These are phyloP conservation scores for Drosophila pseudoananassae DNA, from an alignment of 1,140 invertebrate species.

Conservation along the genomic window DNA sequence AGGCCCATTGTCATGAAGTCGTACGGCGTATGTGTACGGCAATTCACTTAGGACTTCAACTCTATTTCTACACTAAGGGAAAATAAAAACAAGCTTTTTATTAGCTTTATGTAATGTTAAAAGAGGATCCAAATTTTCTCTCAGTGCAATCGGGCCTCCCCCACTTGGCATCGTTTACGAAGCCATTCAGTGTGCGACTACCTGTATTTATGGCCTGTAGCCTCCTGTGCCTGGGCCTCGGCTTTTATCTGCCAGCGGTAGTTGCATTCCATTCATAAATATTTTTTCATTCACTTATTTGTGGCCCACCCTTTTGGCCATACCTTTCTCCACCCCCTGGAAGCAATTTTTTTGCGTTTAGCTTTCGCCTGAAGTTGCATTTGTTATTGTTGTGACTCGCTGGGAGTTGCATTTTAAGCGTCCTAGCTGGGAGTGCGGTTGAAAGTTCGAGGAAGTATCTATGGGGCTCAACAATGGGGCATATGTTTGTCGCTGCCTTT, in stretches of 20 bases:
- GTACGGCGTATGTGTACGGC: conserved; percentile 51
- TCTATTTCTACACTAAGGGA: neutral
- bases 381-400: conserved; percentile 70
- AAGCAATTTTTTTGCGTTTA: conserved; percentile 45
- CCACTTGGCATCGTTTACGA: conserved; percentile 70
- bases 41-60: conserved; percentile 66
- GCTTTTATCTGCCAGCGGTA: conserved; percentile 76
- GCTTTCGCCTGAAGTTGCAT: conserved; percentile 64
- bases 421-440: conserved; percentile 29
- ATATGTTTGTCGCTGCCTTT: conserved; percentile 71
- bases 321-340: conserved; percentile 1
- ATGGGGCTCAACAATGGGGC: conserved; percentile 67
- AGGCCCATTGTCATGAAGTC: conserved; percentile 66
- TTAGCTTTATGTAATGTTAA: too few species aligned
- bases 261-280: conserved; percentile 81
- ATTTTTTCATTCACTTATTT: conserved; percentile 78
- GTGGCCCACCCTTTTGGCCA: neutral
- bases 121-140: neutral
- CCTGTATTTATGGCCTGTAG: conserved; percentile 72
- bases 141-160: conserved; percentile 9
- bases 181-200: conserved; percentile 70
- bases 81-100: neutral
- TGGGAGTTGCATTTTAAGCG: conserved; percentile 65
- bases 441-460: conserved; percentile 50
- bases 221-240: conserved; percentile 32